Base-by-base conservation (phyloP, 2,797 vertebrate species). In the Potorous gilbertii region DNA sequence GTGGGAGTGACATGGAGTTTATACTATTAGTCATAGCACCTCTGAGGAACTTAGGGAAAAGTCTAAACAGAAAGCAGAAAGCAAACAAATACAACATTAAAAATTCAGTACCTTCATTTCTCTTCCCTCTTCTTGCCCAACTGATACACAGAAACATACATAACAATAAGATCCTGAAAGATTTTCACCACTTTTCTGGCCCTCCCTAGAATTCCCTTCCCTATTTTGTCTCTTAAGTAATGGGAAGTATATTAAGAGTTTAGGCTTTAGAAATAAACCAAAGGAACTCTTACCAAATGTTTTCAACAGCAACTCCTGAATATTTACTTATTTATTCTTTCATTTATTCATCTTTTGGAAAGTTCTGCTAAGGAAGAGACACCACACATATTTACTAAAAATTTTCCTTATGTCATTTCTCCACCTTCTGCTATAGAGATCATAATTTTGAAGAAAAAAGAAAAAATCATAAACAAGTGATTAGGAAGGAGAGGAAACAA, bases 351-450 rank as follows among this genome's bases (percentile, higher is more conserved):
- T 97, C 98, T 97, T 55, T 13, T 62, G 54, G 91, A 55, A 5
- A 96, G 3, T 96, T 96, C 14, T 95, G 24, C 92, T 11, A 94
- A 10, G 12, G 28, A 92, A 40, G 34, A 59, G 13, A 56, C 92
- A 98, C 97, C n/a, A n/a, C 95, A 98, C 95, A 97, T 97, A 97
- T 98, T 97, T 98, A 97, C 92, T 90, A 81, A 40, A 74, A 2
- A 59, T 96, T 98, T 98, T 89, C 95, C 90, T 29, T 93, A 0
- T 34, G 50, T 1, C 18, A 1, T 1, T 81, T 59, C 90, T 50
- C 93, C 93, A 46, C 94, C 14, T 97, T 95, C 56, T 96, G 4
- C 18, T 11, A 46, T 94, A 96, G n/a, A n/a, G 95, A 94, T 28
- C 34, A 87, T 55, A 50, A 92, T 95, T 95, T 55, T 56, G 98